phyloP scores from a whole-genome alignment of 64 coral and sea anemone genomes.

The Astreopora myriophthalma region DNA sequence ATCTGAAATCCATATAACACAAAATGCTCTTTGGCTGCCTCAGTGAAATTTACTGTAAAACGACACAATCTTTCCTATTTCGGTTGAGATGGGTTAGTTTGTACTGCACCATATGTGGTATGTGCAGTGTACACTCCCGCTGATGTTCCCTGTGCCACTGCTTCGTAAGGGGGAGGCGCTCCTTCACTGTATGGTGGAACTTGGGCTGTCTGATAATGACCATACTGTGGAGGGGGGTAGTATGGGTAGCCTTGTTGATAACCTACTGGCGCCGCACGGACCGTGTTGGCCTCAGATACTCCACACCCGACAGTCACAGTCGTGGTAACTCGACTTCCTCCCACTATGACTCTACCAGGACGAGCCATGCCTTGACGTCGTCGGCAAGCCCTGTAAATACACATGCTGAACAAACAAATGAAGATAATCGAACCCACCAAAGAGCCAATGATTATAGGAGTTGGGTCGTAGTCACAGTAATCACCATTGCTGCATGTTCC shows the following conservation, averaged over 20 bases:
- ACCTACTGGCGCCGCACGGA: not conserved
- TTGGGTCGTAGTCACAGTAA: not conserved
- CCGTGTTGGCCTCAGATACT: too few relatives aligned
- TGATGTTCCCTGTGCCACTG: not conserved
- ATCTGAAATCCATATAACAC: too few relatives aligned
- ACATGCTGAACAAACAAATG: not conserved
- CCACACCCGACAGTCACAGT: too few relatives aligned
- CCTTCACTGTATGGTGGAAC: not conserved
- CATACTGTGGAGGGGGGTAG: not conserved
- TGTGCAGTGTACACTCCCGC: not conserved
- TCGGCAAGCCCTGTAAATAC: not conserved
- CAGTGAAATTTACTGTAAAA: too few relatives aligned
- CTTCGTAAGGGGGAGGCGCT: not conserved
- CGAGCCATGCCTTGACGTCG: not conserved
- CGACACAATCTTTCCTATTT: too few relatives aligned
- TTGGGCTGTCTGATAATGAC: not conserved
- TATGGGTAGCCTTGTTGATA: constrained; percentile 17
- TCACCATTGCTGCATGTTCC: not conserved
- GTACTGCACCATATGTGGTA: constrained; percentile 12
- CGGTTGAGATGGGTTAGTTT: not conserved
- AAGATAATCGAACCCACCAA: not conserved
- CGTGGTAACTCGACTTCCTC: not conserved
- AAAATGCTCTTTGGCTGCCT: too few relatives aligned
- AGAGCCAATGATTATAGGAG: not conserved
- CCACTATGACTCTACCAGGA: not conserved